These are phyloP conservation scores for Chironomus riparius DNA, from an alignment of 2,888 invertebrate species.

Conservation along the genomic window DNA sequence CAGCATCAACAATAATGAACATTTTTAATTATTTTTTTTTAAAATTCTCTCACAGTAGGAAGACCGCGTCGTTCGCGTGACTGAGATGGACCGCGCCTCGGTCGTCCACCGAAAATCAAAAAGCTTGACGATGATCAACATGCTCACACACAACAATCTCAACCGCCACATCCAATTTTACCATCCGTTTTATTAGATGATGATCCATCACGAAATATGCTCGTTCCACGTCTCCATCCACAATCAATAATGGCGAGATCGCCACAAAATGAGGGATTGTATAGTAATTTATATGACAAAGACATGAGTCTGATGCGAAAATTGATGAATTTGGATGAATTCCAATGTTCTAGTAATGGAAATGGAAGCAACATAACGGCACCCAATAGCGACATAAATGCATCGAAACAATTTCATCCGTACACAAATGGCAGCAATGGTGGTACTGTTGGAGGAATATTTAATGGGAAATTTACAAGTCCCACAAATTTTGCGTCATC, in stretches of 20 bases:
- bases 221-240: conserved; percentile 20
- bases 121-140: conserved; percentile 20
- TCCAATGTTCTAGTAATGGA: neutral
- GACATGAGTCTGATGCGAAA: conserved; percentile 26
- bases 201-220: conserved; percentile 18
- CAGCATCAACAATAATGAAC: neutral
- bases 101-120: conserved; percentile 25
- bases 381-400: conserved; percentile 16
- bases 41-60: conserved; percentile 42
- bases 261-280: conserved; percentile 9
- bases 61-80: conserved; percentile 81
- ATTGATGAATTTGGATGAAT: conserved; percentile 26
- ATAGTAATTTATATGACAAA: conserved; percentile 25
- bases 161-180: conserved; percentile 1
- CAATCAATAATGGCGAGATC: conserved; percentile 20
- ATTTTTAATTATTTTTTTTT: neutral
- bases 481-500: conserved; percentile 13
- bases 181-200: conserved; percentile 19
- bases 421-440: conserved; percentile 13
- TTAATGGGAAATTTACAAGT: conserved; percentile 17
- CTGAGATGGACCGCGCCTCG: conserved; percentile 50
- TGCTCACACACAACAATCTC: neutral
- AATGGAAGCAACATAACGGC: neutral
- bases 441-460: neutral
- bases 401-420: conserved; percentile 23